Evolutionary conservation across 1,140 invertebrate species (phyloP), one percentile per base, ranked within the genome.

Genomic region (Venturia canescens): DNA sequence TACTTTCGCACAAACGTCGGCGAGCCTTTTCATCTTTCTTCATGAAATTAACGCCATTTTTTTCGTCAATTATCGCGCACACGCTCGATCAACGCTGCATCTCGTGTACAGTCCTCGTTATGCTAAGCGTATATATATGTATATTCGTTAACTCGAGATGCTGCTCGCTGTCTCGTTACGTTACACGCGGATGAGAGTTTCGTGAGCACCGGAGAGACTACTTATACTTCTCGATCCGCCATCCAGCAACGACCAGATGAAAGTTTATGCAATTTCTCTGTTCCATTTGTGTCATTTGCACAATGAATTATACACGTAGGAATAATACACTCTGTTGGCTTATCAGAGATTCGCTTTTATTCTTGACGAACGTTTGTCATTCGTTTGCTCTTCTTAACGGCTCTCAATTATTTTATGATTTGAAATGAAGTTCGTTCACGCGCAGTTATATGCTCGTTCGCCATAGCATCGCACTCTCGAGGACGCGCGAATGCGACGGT

Each of bases 231-330:
- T 78, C 76, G 76, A 57, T 44, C 44, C 71, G 57, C 27, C 44
- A 53, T 26, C 60, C n/a, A 63, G 60, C 44, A 74, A 48, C 71
- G 71, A 74, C 71, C 23, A 69, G 53, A 81, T 81, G 80, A 81
- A 81, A 81, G 80, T 81, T 81, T 81, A 81, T 78, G 80, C 80
- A 81, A 81, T 81, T 81, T 81, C 80, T 81, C 80, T 81, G 72
- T 80, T 80, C 72, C 50, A 76, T 29, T 80, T 80, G 50, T 77
- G 44, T 63, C 74, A 78, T 78, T 57, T 57, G 11, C 48, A 78
- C 31, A 78, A 77, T 48, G 67, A 81, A 76, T 75, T 75, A 77
- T 60, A 48, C 34, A 27, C 71, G 15, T 44, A 74, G 44, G 26
- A 63, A 63, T 63, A 26, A 63, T 63, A 63, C 26, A 50, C 71